Evolutionary conservation across 2,888 invertebrate species (phyloP), one percentile per base, ranked within the genome.

Genomic region (Brachypalpus laphriformis): DNA sequence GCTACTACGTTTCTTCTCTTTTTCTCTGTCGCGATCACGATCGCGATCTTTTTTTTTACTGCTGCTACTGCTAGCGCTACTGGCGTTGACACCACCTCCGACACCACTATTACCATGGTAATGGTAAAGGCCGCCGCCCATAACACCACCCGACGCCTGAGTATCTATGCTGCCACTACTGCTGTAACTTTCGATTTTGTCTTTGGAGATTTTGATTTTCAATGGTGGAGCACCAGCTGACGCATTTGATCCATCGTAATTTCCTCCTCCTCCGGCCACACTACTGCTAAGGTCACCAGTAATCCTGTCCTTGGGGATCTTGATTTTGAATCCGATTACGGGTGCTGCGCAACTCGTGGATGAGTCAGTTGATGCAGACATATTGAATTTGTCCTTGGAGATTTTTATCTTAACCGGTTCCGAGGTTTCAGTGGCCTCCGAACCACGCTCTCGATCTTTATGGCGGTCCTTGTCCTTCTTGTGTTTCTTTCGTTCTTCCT

Each of bases 171-270:
- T 78, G 3, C 80, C 70, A 34, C 87, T 87, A 61, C 88, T 87
- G 56, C 89, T 90, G 57, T 89, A 94, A 49, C 93, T 81, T 87
- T 94, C 94, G 56, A 95, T 93, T 75, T 94, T 94, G 87, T 96
- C 96, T 89, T 96, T 96, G 25, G 96, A 94, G 87, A 97, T 96
- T 92, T 96, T 97, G 88, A 97, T 95, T 91, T 96, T 96, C 47
- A 96, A 91, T 1, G 94, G 94, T 3, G 93, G 92, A 0, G 88
- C 86, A 42, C 14, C 66, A 56, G 31, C 7, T 2, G 57, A n/a
- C 11, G 71, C 31, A 51, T 61, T 59, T 16, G 37, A 47, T 18
- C 74, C 63, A 7, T 82, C 81, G 25, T 78, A 74, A 16, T 34
- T 54, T 31, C 22, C 42, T 71, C n/a, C 45, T 8, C 57, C 59